Conservation (phyloP, 1,140 invertebrate species). For the Theocolax elegans region DNA sequence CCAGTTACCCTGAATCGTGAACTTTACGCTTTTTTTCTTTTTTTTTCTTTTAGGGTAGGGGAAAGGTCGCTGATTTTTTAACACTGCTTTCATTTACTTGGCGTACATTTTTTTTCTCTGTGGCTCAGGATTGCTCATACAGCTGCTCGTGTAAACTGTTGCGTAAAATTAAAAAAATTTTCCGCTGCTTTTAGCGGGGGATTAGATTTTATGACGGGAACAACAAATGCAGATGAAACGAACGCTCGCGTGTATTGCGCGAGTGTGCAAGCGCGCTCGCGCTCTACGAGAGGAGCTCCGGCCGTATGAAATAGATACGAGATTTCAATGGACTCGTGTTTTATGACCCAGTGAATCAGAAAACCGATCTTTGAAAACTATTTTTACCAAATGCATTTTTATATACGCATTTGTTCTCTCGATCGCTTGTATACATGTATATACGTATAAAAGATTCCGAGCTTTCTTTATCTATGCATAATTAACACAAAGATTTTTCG, state of each 20-base stretch:
- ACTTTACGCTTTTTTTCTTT: neutral
- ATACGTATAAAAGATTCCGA: too few species aligned
- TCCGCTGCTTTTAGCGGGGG: neutral
- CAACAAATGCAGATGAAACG: neutral
- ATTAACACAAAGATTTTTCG: too few species aligned
- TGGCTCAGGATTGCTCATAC: too few species aligned
- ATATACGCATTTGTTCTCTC: too few species aligned
- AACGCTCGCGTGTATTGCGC: neutral
- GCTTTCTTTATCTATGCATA: too few species aligned
- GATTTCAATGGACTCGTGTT: neutral
- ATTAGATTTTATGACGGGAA: neutral
- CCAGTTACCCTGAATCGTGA: neutral
- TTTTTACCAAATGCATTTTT: conserved; percentile 5
- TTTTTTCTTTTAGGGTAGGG: neutral
- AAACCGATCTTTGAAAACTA: conserved; percentile 16
- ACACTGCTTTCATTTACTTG: too few species aligned
- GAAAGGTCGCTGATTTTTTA: neutral
- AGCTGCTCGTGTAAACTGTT: too few species aligned
- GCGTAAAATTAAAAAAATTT: conserved; percentile 13
- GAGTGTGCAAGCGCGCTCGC: neutral
- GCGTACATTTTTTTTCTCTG: too few species aligned
- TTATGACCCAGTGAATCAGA: neutral
- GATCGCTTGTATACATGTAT: too few species aligned
- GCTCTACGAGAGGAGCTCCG: too few species aligned
- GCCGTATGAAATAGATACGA: neutral